These are phyloP conservation scores for Oreochromis spilurus DNA, from an alignment of 2,113 vertebrate species.

Conservation along the genomic window DNA sequence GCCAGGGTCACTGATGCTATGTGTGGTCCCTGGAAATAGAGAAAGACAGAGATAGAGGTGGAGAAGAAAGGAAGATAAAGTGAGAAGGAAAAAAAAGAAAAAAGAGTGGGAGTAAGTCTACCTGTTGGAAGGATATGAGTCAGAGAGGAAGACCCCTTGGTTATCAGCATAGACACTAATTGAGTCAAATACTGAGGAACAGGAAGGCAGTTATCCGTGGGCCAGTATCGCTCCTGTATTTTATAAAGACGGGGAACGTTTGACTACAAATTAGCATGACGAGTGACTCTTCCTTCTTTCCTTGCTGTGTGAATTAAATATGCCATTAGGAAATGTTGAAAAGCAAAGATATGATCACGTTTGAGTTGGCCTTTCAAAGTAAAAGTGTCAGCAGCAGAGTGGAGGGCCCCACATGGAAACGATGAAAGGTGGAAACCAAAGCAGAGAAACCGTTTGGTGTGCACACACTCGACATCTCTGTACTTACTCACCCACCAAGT, in stretches of 20 bases:
- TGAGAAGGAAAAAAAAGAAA: background rate
- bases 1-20: constrained; percentile 87
- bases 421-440: background rate
- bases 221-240: background rate
- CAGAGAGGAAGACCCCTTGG: constrained; percentile 47
- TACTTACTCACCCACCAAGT: background rate
- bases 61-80: background rate
- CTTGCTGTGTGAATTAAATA: background rate
- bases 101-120: constrained; percentile 11
- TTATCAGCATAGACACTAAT: background rate
- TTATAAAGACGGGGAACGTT: background rate
- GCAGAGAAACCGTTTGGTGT: background rate
- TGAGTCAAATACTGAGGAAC: constrained; percentile 39
- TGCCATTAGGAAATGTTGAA: background rate
- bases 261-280: background rate
- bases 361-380: background rate
- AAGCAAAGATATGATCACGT: background rate
- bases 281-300: background rate
- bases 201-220: constrained; percentile 1
- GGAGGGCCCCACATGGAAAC: background rate
- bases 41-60: background rate
- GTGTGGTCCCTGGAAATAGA: constrained; percentile 79
- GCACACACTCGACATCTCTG: background rate
- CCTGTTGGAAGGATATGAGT: constrained; percentile 39
- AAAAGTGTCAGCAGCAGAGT: background rate